These are phyloP conservation scores for Corella eumyota DNA, from an alignment of 23 tunicate genomes.

Conservation along the genomic window DNA sequence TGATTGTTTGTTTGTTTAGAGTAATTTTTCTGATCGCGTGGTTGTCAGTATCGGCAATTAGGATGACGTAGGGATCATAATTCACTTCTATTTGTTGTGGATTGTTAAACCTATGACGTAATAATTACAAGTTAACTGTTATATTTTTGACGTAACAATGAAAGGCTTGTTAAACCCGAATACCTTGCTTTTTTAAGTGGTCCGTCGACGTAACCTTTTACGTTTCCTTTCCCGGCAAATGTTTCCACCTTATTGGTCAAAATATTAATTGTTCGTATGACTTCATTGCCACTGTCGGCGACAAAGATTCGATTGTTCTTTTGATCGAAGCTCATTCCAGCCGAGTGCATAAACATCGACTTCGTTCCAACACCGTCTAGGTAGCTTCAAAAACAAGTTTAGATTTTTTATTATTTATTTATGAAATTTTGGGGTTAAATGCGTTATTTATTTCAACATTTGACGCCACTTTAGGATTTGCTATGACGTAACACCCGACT, in stretches of 20 bases:
- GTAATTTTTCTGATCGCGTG: constrained; percentile 21
- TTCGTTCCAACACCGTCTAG: constrained; percentile 15
- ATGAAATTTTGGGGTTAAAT: neutral
- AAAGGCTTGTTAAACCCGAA: neutral
- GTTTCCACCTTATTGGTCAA: constrained; percentile 10
- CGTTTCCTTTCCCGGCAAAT: constrained; percentile 13
- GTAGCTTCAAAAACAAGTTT: neutral
- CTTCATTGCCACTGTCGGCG: constrained; percentile 33
- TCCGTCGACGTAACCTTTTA: constrained; percentile 12
- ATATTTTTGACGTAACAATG: too few relatives aligned
- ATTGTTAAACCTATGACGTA: constrained; percentile 9
- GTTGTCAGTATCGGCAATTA: constrained; percentile 37
- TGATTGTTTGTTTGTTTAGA: neutral
- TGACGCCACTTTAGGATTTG: neutral
- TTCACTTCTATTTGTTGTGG: constrained; percentile 17
- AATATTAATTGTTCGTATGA: constrained; percentile 11
- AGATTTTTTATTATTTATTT: neutral
- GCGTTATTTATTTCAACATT: neutral
- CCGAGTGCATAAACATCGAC: constrained; percentile 16
- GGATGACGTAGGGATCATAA: neutral
- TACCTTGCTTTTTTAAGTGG: constrained; percentile 13
- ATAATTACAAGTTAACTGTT: neutral
- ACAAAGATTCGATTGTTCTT: constrained; percentile 4
- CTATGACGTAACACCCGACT: neutral
- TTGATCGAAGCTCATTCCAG: constrained; percentile 22